Evolutionary conservation across 2,113 vertebrate genomes (phyloP).

Genomic region (Cnemophilus loriae): DNA sequence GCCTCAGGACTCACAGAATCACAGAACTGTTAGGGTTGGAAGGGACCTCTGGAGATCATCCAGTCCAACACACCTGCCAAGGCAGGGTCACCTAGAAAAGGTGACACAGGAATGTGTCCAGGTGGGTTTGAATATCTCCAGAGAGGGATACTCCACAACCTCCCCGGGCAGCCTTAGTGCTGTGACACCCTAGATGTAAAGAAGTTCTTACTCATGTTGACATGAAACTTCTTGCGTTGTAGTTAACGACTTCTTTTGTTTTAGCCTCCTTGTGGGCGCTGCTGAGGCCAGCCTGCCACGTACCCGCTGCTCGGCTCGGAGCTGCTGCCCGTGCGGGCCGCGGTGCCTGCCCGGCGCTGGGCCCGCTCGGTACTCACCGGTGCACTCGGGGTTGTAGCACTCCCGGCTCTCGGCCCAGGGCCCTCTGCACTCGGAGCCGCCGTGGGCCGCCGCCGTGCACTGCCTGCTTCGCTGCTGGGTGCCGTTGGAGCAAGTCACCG

Average conservation of each 20-base stretch:
- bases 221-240: too few relatives aligned
- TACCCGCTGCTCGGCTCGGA: accelerated
- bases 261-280: too few relatives aligned
- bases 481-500: conserved; percentile 96
- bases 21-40: background rate
- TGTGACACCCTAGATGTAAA: too few relatives aligned
- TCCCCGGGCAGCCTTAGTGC: background rate
- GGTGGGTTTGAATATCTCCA: background rate
- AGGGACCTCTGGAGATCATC: background rate
- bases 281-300: accelerated
- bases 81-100: background rate
- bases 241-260: background rate
- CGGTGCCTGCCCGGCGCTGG: accelerated
- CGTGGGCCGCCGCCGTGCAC: conserved; percentile 92
- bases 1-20: background rate
- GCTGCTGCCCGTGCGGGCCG: background rate
- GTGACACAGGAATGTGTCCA: background rate
- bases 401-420: conserved; percentile 98
- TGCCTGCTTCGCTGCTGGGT: conserved; percentile 96
- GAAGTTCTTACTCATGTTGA: accelerated
- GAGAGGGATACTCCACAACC: too few relatives aligned
- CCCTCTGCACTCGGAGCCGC: conserved; percentile 94
- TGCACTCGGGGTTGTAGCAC: conserved; percentile 94
- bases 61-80: background rate
- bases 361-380: conserved; percentile 72